Percentiles rank a stretch among this genome's conserved stretches.
Evolutionary conservation across 2,888 invertebrate genomes (phyloP).

Genomic region (Dioctria linearis): DNA sequence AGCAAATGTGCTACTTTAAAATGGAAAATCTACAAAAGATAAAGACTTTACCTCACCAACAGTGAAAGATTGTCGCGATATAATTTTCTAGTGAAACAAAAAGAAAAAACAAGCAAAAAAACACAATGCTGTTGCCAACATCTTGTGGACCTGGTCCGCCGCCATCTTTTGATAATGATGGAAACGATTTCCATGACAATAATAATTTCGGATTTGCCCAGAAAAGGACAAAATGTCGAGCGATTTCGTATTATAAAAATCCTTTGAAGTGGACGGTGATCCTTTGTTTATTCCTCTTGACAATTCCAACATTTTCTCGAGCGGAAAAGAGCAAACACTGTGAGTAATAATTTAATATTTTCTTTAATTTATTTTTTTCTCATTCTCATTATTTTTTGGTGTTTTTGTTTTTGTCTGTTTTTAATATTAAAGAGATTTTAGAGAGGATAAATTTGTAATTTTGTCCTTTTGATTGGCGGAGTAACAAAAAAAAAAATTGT

Average conservation of each 20-base stretch:
- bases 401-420: too few relatives aligned
- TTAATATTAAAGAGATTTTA: too few relatives aligned
- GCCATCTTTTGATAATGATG: conserved; percentile 23
- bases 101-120: conserved; percentile 5
- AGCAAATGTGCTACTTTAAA: neutral
- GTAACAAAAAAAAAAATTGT: too few relatives aligned
- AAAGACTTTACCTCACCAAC: neutral
- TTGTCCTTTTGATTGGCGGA: too few relatives aligned
- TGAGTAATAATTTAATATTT: conserved; percentile 26
- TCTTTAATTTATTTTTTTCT: neutral
- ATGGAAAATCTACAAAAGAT: conserved; percentile 21
- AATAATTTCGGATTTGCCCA: conserved; percentile 16
- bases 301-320: neutral
- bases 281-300: conserved; percentile 26
- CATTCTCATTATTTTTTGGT: too few relatives aligned
- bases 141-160: conserved; percentile 50
- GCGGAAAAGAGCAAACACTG: conserved; percentile 51
- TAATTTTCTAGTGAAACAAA: conserved; percentile 23
- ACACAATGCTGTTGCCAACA: conserved; percentile 22
- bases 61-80: conserved; percentile 23
- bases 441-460: too few relatives aligned
- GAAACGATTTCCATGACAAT: conserved; percentile 10
- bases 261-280: conserved; percentile 31
- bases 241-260: conserved; percentile 16
- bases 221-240: conserved; percentile 42